Conservation (phyloP, 2,797 vertebrate genomes). For the Gambelia wislizenii region DNA sequence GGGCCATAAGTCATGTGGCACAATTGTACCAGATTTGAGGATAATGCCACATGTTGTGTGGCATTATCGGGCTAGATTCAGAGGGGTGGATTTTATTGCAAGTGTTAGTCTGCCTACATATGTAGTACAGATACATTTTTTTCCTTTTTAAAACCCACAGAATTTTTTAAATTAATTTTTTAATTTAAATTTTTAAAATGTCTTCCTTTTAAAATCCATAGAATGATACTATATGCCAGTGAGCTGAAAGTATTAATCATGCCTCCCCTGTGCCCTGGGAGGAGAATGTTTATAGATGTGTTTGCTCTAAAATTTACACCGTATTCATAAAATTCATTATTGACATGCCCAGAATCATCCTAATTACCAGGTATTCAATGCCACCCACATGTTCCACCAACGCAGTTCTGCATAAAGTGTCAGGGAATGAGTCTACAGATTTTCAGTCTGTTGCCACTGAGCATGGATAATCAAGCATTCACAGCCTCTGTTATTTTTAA, state of each 20-base stretch:
- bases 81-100: no score
- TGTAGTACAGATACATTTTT: neutral
- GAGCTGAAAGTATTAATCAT: slow-evolving; percentile 35
- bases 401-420: slow-evolving; percentile 7
- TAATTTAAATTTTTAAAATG: no score
- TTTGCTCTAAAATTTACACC: slow-evolving; percentile 55
- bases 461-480: neutral
- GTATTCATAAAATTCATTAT: slow-evolving; percentile 59
- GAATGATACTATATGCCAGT: slow-evolving; percentile 19
- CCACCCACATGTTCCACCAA: slow-evolving; percentile 47
- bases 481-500: neutral
- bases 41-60: no score
- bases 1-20: no score
- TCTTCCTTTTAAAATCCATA: neutral
- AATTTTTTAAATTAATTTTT: no score
- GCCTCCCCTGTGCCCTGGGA: slow-evolving; percentile 35
- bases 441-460: slow-evolving; percentile 29
- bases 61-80: no score
- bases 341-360: slow-evolving; percentile 52
- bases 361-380: slow-evolving; percentile 65
- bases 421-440: slow-evolving; percentile 49
- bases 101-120: no score
- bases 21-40: no score
- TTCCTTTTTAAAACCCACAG: neutral
- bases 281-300: slow-evolving; percentile 60